A percentile compares a stretch with the other conserved stretches of the same genome.
These are phyloP conservation scores for Spermophilus dauricus DNA, from an alignment of 2,113 vertebrate species.

Conservation along the genomic window DNA sequence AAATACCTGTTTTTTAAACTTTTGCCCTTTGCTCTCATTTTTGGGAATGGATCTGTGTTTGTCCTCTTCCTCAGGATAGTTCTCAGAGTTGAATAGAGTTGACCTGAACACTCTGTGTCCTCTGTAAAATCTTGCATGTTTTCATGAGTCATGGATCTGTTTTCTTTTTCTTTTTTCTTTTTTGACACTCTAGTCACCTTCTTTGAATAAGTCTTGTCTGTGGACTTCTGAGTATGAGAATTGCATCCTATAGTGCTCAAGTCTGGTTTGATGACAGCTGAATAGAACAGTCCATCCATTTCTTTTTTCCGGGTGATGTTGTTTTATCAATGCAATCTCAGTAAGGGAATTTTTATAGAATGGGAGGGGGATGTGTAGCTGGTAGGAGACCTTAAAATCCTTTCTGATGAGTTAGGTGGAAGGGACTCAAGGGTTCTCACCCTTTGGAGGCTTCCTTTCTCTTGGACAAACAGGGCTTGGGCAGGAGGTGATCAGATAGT, in stretches of 20 bases:
- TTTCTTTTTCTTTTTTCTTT: too few relatives aligned
- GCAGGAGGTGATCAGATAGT: background rate
- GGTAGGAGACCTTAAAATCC: background rate
- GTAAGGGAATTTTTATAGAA: background rate
- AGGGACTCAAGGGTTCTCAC: background rate
- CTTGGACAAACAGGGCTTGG: background rate
- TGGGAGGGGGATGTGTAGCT: background rate
- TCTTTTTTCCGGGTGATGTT: background rate
- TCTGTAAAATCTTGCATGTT: background rate
- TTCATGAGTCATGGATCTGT: background rate
- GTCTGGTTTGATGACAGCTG: background rate
- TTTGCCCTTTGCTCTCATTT: conserved; percentile 10
- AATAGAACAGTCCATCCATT: background rate
- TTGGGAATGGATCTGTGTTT: background rate
- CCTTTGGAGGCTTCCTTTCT: background rate
- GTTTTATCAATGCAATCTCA: background rate
- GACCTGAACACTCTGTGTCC: background rate
- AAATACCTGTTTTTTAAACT: background rate
- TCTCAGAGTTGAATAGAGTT: background rate
- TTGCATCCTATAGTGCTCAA: background rate
- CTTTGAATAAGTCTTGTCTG: background rate
- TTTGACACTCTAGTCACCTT: background rate
- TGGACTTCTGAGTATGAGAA: background rate
- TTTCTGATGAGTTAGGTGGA: background rate
- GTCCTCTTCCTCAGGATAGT: background rate